phyloP scores from a whole-genome alignment of 1,140 invertebrate genomes.

The Dendroctonus ponderosae region DNA sequence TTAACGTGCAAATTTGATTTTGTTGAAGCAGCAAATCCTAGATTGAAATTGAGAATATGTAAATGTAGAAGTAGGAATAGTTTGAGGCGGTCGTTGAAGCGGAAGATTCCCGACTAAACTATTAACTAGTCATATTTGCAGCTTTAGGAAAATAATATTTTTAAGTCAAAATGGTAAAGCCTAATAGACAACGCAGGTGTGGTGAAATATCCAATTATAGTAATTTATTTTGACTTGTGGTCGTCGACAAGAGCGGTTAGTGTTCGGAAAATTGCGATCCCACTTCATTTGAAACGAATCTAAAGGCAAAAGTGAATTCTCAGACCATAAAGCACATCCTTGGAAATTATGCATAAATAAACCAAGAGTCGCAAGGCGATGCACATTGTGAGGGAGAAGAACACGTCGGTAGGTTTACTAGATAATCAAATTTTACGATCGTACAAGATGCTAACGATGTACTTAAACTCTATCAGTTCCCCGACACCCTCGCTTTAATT shows the following conservation, averaged over 20 bases:
- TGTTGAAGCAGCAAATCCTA: too few relatives aligned
- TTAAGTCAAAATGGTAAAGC: not conserved
- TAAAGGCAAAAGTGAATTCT: slow-evolving; percentile 11
- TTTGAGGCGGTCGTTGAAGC: too few relatives aligned
- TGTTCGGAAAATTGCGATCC: slow-evolving; percentile 6
- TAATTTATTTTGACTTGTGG: slow-evolving; percentile 12
- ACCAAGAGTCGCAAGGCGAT: not conserved
- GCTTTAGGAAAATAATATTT: not conserved
- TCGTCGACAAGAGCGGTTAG: not conserved
- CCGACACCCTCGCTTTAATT: slow-evolving; percentile 6
- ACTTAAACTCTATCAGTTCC: slow-evolving; percentile 1
- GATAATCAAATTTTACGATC: slow-evolving; percentile 16
- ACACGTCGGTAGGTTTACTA: not conserved
- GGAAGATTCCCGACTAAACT: too few relatives aligned
- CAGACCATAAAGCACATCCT: slow-evolving; percentile 7
- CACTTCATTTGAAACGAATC: slow-evolving; percentile 9
- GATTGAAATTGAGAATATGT: too few relatives aligned
- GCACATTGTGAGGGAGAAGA: slow-evolving; percentile 8
- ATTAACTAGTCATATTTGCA: too few relatives aligned
- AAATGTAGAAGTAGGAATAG: too few relatives aligned
- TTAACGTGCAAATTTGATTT: too few relatives aligned
- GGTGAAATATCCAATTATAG: slow-evolving; percentile 19
- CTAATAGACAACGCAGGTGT: not conserved
- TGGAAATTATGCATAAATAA: slow-evolving; percentile 11
- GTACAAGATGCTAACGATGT: slow-evolving; percentile 6